Evolutionary conservation across 2,797 vertebrate genomes (phyloP).

Genomic region (Heteromormyrus szaboi): DNA sequence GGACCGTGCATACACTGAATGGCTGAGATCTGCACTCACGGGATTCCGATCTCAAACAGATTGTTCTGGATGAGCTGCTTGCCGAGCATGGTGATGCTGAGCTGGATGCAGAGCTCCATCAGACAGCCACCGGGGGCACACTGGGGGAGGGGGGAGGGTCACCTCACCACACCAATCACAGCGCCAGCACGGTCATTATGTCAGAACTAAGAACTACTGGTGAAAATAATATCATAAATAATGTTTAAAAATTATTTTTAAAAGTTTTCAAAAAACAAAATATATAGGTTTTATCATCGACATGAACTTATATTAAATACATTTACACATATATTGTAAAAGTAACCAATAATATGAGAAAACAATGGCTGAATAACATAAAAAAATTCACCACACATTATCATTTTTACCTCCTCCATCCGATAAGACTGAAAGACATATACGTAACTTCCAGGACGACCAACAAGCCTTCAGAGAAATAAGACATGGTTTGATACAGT

Average conservation of each 20-base stretch:
- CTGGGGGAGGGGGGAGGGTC: conserved; percentile 48
- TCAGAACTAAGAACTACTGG: neutral
- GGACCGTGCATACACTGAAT: neutral
- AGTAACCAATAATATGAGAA: neutral
- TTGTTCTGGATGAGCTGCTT: conserved; percentile 98
- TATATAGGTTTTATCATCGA: neutral
- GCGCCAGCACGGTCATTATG: neutral
- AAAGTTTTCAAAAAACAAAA: neutral
- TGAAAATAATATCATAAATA: neutral
- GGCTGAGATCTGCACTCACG: conserved; percentile 66
- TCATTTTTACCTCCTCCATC: conserved; percentile 87
- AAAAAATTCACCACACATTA: neutral
- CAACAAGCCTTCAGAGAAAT: conserved; percentile 70
- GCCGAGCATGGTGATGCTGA: conserved; percentile 97
- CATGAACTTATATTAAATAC: neutral
- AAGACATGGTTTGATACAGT: neutral
- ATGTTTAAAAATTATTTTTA: neutral
- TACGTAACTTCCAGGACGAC: conserved; percentile 85
- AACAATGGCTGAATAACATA: neutral
- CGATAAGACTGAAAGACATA: conserved; percentile 93
- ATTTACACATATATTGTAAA: neutral
- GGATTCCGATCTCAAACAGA: conserved; percentile 93
- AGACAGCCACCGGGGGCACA: conserved; percentile 90
- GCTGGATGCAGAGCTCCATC: conserved; percentile 96
- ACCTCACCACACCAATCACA: neutral